These are phyloP conservation scores for Loris lydekkerianus DNA, from an alignment of 2,797 vertebrate genomes.

Conservation along the genomic window DNA sequence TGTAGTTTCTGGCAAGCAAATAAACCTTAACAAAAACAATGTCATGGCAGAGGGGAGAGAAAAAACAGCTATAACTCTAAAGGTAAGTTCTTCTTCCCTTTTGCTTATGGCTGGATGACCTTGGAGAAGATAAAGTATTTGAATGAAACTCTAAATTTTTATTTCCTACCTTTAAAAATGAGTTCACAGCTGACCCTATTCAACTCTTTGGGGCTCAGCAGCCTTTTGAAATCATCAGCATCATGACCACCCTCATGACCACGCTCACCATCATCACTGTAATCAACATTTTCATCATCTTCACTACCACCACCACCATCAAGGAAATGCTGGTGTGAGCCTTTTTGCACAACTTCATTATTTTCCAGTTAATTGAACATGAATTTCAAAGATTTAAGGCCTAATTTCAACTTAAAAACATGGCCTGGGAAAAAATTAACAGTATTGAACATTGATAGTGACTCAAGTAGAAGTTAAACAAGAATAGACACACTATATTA, in stretches of 20 bases:
- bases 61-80: slow-evolving; percentile 41
- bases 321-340: neutral
- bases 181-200: neutral
- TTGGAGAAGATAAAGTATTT: slow-evolving; percentile 22
- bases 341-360: neutral
- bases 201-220: neutral
- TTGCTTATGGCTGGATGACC: neutral
- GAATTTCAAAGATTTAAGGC: slow-evolving; percentile 1
- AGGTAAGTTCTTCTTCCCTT: slow-evolving; percentile 48
- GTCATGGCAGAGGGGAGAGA: neutral
- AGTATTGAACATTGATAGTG: neutral
- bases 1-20: slow-evolving; percentile 46
- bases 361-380: neutral
- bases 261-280: neutral
- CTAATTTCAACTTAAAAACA: slow-evolving; percentile 58
- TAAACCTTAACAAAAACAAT: slow-evolving; percentile 49
- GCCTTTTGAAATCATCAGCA: neutral
- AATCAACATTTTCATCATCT: neutral
- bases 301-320: too few species aligned
- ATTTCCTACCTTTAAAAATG: neutral
- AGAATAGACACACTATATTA: neutral
- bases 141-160: slow-evolving; percentile 33
- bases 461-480: slow-evolving; percentile 32
- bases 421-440: neutral
- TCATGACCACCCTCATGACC: too few species aligned